Conservation (phyloP, 2,113 vertebrate genomes). For the Takifugu bimaculatus region DNA sequence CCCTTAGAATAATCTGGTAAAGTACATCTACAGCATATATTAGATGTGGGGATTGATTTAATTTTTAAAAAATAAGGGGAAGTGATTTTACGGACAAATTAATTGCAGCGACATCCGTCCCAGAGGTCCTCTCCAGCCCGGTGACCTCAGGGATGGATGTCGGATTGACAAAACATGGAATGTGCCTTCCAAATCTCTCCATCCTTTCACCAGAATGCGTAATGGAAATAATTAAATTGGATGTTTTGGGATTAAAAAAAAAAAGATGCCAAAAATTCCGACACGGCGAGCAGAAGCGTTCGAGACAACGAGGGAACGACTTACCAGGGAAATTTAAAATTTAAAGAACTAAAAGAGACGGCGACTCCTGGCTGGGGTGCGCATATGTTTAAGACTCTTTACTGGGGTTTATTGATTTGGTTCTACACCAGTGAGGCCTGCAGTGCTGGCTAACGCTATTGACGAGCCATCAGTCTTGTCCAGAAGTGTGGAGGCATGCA, state of each 20-base stretch:
- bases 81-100: too few species aligned
- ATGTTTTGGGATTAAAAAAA: constrained; percentile 10
- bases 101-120: too few species aligned
- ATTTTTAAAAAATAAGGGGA: too few species aligned
- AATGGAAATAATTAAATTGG: constrained; percentile 18
- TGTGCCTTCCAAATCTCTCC: not conserved
- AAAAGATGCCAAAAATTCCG: constrained; percentile 22
- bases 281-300: constrained; percentile 39
- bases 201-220: constrained; percentile 1
- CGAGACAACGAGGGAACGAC: constrained; percentile 73
- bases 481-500: constrained; percentile 89
- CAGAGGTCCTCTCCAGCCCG: too few species aligned
- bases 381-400: constrained; percentile 89
- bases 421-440: constrained; percentile 87
- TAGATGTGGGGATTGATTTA: too few species aligned
- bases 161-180: too few species aligned
- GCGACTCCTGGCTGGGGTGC: constrained; percentile 83
- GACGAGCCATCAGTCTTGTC: constrained; percentile 93
- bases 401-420: constrained; percentile 89
- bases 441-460: constrained; percentile 99
- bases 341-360: constrained; percentile 74
- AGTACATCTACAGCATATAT: too few species aligned
- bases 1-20: too few species aligned
- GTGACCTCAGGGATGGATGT: too few species aligned
- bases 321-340: constrained; percentile 59